phyloP scores from a whole-genome alignment of 2,888 invertebrate genomes.

The Diarsia rubi region DNA sequence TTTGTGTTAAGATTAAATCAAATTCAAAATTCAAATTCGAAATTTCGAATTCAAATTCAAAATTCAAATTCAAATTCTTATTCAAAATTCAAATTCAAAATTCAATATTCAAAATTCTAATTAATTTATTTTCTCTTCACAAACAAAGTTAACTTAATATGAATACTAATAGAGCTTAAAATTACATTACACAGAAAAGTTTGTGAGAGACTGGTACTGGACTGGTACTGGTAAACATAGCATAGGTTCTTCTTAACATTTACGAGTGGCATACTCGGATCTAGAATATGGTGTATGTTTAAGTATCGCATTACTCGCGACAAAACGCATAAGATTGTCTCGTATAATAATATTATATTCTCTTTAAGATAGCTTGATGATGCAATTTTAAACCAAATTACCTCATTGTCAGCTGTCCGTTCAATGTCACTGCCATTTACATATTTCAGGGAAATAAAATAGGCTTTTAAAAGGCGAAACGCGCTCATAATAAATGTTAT shows the following conservation, averaged over 20 bases:
- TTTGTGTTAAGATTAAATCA: background rate
- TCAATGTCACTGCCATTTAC: conserved; percentile 70
- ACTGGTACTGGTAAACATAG: too few relatives aligned
- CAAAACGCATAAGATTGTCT: conserved; percentile 13
- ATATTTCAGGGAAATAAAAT: conserved; percentile 63
- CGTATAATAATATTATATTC: conserved; percentile 14
- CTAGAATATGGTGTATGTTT: background rate
- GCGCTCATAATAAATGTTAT: conserved; percentile 23
- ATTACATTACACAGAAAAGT: too few relatives aligned
- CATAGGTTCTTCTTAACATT: background rate
- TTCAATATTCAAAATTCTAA: too few relatives aligned
- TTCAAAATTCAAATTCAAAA: too few relatives aligned
- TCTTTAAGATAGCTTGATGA: conserved; percentile 69
- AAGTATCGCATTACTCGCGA: background rate
- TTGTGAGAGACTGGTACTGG: too few relatives aligned
- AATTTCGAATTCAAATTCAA: too few relatives aligned
- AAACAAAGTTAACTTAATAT: too few relatives aligned
- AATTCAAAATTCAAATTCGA: too few relatives aligned
- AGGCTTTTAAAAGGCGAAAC: conserved; percentile 45
- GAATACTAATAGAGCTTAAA: too few relatives aligned
- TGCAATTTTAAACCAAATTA: conserved; percentile 80
- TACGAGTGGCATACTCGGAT: background rate
- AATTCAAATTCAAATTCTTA: too few relatives aligned
- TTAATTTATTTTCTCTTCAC: too few relatives aligned
- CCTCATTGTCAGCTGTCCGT: conserved; percentile 70